These are phyloP conservation scores for Pangasius macronema DNA, from an alignment of 2,797 vertebrate species.

Conservation along the genomic window DNA sequence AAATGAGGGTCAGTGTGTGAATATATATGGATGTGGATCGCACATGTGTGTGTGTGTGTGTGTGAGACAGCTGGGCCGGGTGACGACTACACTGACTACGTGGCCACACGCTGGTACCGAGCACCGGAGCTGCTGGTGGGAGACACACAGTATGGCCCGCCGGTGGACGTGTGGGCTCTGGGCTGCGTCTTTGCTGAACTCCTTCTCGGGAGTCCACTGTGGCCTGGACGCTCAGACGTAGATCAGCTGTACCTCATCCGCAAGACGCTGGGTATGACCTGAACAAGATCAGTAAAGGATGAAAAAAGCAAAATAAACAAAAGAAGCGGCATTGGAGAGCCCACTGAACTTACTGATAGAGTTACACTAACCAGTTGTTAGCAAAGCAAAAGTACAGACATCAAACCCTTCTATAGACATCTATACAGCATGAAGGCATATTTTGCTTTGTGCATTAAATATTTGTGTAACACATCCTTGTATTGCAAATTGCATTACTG, in stretches of 20 bases:
- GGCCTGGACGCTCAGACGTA: constrained; percentile 87
- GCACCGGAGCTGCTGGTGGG: constrained; percentile 88
- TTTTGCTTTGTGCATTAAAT: neutral
- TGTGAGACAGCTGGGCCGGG: constrained; percentile 77
- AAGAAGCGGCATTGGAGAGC: neutral
- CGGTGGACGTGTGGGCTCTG: constrained; percentile 85
- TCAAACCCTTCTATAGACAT: neutral
- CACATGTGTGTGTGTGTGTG: neutral
- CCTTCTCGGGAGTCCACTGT: constrained; percentile 82
- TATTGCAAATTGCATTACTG: neutral
- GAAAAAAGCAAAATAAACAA: neutral
- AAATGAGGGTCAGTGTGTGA: neutral
- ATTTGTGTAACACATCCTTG: neutral
- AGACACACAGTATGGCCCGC: constrained; percentile 85
- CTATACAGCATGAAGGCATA: neutral
- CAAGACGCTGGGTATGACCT: constrained; percentile 78
- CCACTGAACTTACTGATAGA: neutral
- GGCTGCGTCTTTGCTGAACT: constrained; percentile 88
- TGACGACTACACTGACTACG: constrained; percentile 88
- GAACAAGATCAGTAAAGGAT: neutral
- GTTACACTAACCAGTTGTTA: neutral
- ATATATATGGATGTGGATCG: neutral
- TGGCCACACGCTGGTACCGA: constrained; percentile 88
- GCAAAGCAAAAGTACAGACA: neutral
- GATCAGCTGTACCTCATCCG: constrained; percentile 89